A percentile compares a stretch with the other conserved stretches of the same genome.
phyloP scores from a whole-genome alignment of 2,888 invertebrate species.

The Drosophila nigricruria region DNA sequence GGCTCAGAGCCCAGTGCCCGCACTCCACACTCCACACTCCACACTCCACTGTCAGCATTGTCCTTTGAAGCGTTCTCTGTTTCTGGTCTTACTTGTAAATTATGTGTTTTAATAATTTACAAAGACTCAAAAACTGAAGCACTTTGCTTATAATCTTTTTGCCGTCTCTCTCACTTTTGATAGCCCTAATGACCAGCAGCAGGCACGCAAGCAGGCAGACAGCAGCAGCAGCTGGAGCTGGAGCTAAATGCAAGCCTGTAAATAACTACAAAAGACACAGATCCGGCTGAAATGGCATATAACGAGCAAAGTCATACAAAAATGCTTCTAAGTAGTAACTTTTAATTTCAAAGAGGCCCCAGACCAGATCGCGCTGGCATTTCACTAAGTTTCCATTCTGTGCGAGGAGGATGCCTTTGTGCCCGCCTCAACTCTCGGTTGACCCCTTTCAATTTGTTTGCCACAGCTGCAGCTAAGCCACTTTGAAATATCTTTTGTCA shows the following conservation, averaged over 20 bases:
- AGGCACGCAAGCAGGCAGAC: not conserved
- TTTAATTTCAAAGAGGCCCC: constrained; percentile 19
- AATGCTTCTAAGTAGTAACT: constrained; percentile 32
- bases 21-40: not conserved
- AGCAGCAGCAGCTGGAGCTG: not conserved
- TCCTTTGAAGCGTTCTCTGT: constrained; percentile 35
- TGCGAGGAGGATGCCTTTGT: not conserved
- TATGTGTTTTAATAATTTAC: constrained; percentile 78
- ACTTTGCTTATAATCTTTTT: constrained; percentile 73
- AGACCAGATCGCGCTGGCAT: not conserved
- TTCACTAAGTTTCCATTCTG: constrained; percentile 7
- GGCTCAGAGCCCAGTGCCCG: constrained; percentile 6
- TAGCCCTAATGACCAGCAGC: constrained; percentile 59
- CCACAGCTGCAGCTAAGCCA: constrained; percentile 1
- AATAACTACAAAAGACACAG: constrained; percentile 35
- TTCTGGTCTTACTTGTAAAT: constrained; percentile 61
- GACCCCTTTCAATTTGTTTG: not conserved
- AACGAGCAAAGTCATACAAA: constrained; percentile 36
- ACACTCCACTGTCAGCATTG: constrained; percentile 47
- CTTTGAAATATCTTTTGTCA: not conserved
- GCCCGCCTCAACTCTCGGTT: not conserved
- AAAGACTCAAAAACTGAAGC: constrained; percentile 74
- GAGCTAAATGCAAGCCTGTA: constrained; percentile 14
- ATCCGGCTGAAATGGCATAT: constrained; percentile 26
- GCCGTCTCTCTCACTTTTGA: constrained; percentile 36